A percentile compares a stretch with the other conserved stretches of the same genome.
phyloP scores from a whole-genome alignment of 64 coral and sea anemone genomes.

The Porites lutea region DNA sequence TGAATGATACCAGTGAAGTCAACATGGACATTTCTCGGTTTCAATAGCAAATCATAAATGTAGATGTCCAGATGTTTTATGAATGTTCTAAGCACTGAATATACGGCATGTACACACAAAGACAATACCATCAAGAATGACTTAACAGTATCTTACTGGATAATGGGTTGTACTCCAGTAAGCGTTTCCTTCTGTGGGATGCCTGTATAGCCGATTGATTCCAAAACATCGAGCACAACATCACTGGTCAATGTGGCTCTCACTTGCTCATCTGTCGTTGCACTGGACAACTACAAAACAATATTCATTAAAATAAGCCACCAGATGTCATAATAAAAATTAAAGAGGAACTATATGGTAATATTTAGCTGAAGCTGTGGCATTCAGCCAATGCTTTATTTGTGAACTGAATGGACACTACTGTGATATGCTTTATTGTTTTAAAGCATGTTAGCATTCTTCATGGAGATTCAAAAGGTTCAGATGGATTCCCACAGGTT shows the following conservation, averaged over 20 bases:
- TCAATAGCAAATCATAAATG: background rate
- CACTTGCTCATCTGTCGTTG: slow-evolving; percentile 19
- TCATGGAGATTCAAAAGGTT: slow-evolving; percentile 16
- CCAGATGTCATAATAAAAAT: slow-evolving; percentile 11
- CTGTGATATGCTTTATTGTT: no score
- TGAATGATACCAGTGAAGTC: slow-evolving; percentile 13
- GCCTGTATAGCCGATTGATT: slow-evolving; percentile 10
- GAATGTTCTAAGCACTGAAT: slow-evolving; percentile 19
- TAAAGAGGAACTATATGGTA: background rate
- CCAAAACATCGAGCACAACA: slow-evolving; percentile 2
- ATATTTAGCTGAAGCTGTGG: slow-evolving; percentile 1
- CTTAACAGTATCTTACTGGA: slow-evolving; percentile 4
- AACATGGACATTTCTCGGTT: slow-evolving; percentile 31
- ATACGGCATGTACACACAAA: slow-evolving; percentile 4
- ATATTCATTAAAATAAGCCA: slow-evolving; percentile 2
- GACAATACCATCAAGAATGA: slow-evolving; percentile 2
- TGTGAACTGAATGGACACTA: no score
- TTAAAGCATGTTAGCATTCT: no score
- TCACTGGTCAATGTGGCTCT: slow-evolving; percentile 13
- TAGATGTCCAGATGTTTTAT: background rate
- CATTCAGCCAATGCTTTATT: background rate
- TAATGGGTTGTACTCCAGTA: slow-evolving; percentile 11
- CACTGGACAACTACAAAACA: slow-evolving; percentile 23
- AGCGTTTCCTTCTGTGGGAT: slow-evolving; percentile 17
- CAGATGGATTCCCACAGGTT: slow-evolving; percentile 10